These are phyloP conservation scores for Notolepis coatsorum DNA, from an alignment of 2,797 vertebrate genomes.

Conservation along the genomic window DNA sequence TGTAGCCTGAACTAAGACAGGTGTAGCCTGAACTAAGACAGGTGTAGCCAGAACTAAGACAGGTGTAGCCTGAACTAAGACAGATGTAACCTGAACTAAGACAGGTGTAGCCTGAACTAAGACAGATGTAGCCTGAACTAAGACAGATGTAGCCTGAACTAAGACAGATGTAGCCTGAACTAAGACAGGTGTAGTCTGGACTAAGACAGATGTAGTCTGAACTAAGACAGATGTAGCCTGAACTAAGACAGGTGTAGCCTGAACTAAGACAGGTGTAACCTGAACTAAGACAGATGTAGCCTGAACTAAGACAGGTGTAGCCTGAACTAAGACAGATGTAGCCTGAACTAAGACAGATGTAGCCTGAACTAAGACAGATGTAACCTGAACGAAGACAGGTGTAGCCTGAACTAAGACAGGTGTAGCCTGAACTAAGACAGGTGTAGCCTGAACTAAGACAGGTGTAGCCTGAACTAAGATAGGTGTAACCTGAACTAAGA, in stretches of 20 bases:
- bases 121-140: neutral
- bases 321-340: slow-evolving; percentile 5
- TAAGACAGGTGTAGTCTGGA: too few species aligned
- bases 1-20: neutral
- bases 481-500: neutral
- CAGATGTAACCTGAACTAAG: neutral
- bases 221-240: neutral
- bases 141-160: slow-evolving; percentile 8
- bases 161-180: neutral
- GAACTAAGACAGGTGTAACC: neutral
- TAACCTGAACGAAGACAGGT: too few species aligned
- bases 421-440: neutral
- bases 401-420: neutral
- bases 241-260: slow-evolving; percentile 5
- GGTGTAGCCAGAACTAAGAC: neutral
- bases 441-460: neutral
- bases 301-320: neutral
- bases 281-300: slow-evolving; percentile 7
- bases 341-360: neutral
- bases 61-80: slow-evolving; percentile 2
- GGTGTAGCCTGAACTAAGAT: slow-evolving; percentile 1
- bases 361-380: slow-evolving; percentile 2
- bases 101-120: slow-evolving; percentile 6
- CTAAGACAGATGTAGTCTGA: slow-evolving; percentile 9
- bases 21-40: neutral